A percentile compares a stretch with the other conserved stretches of the same genome.
Conservation (phyloP, 64 coral and sea anemone species). For the Montipora efflorescens region DNA sequence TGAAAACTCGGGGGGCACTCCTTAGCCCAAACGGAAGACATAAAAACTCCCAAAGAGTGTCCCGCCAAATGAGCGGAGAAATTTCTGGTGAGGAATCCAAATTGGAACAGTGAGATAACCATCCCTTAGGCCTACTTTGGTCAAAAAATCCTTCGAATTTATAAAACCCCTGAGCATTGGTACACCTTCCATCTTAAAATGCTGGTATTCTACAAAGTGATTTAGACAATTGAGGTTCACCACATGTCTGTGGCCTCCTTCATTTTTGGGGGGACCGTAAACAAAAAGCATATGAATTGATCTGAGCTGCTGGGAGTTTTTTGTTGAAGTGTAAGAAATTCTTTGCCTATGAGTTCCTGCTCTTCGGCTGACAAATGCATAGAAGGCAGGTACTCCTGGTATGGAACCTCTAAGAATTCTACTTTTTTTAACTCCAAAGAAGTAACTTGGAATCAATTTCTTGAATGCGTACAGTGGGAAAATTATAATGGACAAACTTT, state of each 20-base stretch:
- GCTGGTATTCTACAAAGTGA: background rate
- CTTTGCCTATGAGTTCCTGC: constrained; percentile 13
- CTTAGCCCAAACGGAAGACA: background rate
- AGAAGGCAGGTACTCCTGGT: background rate
- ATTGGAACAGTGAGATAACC: constrained; percentile 35
- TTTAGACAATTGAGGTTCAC: constrained; percentile 11
- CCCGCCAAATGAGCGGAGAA: constrained; percentile 10
- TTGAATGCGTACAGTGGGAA: too few species aligned
- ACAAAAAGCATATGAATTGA: constrained; percentile 34
- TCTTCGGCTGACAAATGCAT: constrained; percentile 1
- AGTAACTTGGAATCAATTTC: too few species aligned
- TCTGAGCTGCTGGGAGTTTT: background rate
- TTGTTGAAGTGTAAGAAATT: background rate
- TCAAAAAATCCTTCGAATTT: background rate
- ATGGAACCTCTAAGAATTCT: background rate
- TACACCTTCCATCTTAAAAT: constrained; percentile 57
- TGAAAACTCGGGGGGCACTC: background rate
- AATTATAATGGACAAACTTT: too few species aligned
- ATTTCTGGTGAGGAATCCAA: background rate
- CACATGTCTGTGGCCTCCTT: constrained; percentile 46
- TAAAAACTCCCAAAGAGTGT: background rate
- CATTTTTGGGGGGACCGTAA: constrained; percentile 35
- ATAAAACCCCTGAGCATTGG: background rate
- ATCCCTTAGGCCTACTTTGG: constrained; percentile 50
- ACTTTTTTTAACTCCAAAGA: background rate